Percentiles rank a stretch among this genome's conserved stretches.
phyloP scores from a whole-genome alignment of 2,888 invertebrate species.

The Drosophila atripex region DNA sequence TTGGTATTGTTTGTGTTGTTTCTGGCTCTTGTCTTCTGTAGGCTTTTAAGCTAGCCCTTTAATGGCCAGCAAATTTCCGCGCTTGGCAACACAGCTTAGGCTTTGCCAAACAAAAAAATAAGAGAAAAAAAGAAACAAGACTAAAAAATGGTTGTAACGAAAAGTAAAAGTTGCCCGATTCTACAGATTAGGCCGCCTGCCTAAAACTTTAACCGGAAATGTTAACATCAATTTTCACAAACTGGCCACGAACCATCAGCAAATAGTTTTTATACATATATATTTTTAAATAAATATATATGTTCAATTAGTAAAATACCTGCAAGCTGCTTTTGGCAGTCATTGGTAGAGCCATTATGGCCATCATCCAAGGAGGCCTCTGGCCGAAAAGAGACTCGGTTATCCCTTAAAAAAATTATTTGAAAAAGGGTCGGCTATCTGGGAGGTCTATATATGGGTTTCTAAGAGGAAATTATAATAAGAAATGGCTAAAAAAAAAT shows the following conservation, averaged over 20 bases:
- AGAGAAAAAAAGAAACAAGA: no score
- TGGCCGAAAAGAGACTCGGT: background rate
- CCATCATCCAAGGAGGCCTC: conserved; percentile 19
- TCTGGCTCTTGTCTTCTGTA: background rate
- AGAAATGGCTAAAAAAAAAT: background rate
- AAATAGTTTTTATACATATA: background rate
- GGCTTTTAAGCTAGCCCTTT: conserved; percentile 53
- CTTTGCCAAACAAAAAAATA: conserved; percentile 17
- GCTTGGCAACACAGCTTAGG: conserved; percentile 50
- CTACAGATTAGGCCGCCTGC: conserved; percentile 61
- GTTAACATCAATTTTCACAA: conserved; percentile 71
- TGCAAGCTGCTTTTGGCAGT: conserved; percentile 52
- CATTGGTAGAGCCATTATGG: conserved; percentile 61
- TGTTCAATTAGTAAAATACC: conserved; percentile 70
- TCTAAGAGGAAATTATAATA: background rate
- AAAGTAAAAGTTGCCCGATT: conserved; percentile 72
- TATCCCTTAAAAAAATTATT: background rate
- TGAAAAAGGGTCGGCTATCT: background rate
- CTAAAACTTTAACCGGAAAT: conserved; percentile 59
- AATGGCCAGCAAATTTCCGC: conserved; percentile 46
- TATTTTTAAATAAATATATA: conserved; percentile 8
- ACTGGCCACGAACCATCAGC: conserved; percentile 51
- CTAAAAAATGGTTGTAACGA: conserved; percentile 22
- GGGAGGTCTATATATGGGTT: background rate
- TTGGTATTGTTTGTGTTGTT: conserved; percentile 8